Evolutionary conservation across 2,113 vertebrate species (phyloP), one percentile per base, ranked within the genome.

Genomic region (Phylloscopus whistleri): DNA sequence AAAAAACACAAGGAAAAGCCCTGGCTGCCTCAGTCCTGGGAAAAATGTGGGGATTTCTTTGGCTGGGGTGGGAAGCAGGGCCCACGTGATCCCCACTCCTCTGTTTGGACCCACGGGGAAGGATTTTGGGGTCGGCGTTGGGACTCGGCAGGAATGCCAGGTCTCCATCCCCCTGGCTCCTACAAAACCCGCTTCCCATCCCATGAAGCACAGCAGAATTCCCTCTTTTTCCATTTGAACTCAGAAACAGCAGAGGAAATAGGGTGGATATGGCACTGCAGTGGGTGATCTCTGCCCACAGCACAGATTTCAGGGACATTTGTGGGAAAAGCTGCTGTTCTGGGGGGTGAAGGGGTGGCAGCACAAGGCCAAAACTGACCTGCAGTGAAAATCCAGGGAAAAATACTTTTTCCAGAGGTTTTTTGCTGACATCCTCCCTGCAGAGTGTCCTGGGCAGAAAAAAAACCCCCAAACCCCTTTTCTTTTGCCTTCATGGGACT

Each of bases 31-130:
- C 43, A 26, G 17, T 21, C 15, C 21, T 8, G 28, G 41, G 17
- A 35, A 16, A 39, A 83, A 79, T 7, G 0, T 22, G 4, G 24
- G 20, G 9, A 35, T 39, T 49, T 33, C 35, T 18, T 11, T 16
- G 24, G 11, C 46, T n/a, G 73, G 33, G 18, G 11, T 51, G 35
- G 52, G 33, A 46, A 35, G 39, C 5, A 20, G 26, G 2, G 18
- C 10, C 82, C 10, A 0, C 2, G 30, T 26, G 48, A 85, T 30
- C 48, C 27, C 28, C n/a, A 26, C 11, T 11, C 2, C 46, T 66
- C 60, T 7, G 24, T 24, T 10, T 18, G 35, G 6, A 58, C 8
- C 4, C 2, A 1, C 2, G 0, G 1, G 15, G 43, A 17, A 58
- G 33, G 49, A 52, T 59, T 89, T 63, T 3, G 51, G 46, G n/a